Percentiles rank a stretch among this genome's conserved stretches.
These are phyloP conservation scores for Palaemon carinicauda DNA, from an alignment of 1,140 invertebrate genomes.

Conservation along the genomic window DNA sequence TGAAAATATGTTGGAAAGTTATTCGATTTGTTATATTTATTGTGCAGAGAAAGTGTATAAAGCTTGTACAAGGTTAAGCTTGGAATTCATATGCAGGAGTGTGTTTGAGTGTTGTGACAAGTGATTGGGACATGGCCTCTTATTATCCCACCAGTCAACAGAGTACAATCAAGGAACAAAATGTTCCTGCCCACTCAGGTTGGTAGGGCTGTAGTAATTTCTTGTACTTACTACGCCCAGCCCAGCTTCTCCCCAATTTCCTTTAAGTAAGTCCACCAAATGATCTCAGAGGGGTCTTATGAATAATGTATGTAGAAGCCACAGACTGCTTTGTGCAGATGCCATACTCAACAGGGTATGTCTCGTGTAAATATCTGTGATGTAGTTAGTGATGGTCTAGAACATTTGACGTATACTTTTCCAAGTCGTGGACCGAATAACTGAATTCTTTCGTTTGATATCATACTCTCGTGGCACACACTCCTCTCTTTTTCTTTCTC, in stretches of 20 bases:
- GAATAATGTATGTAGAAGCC: conserved; percentile 9
- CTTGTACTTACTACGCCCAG: conserved; percentile 13
- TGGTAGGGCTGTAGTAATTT: conserved; percentile 26
- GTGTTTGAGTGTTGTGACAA: conserved; percentile 20
- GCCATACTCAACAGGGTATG: conserved; percentile 15
- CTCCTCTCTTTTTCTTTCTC: neutral
- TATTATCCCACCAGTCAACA: conserved; percentile 43
- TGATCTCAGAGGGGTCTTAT: conserved; percentile 41
- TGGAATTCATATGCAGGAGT: neutral
- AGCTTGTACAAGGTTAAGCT: too few species aligned
- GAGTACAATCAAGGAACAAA: conserved; percentile 46
- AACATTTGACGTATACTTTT: conserved; percentile 3
- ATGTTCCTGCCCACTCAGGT: conserved; percentile 35
- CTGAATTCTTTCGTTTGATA: too few species aligned
- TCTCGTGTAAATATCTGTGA: conserved; percentile 42
- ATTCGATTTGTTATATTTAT: too few species aligned
- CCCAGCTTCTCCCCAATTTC: neutral
- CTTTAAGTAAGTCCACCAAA: conserved; percentile 24
- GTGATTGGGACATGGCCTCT: conserved; percentile 14
- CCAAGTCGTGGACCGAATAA: too few species aligned
- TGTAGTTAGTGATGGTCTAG: conserved; percentile 28
- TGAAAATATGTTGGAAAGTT: neutral
- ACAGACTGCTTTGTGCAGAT: conserved; percentile 1
- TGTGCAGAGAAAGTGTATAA: too few species aligned
- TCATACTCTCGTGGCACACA: neutral